Base-by-base conservation (phyloP, 2,113 vertebrate genomes). In the Oriolus oriolus region DNA sequence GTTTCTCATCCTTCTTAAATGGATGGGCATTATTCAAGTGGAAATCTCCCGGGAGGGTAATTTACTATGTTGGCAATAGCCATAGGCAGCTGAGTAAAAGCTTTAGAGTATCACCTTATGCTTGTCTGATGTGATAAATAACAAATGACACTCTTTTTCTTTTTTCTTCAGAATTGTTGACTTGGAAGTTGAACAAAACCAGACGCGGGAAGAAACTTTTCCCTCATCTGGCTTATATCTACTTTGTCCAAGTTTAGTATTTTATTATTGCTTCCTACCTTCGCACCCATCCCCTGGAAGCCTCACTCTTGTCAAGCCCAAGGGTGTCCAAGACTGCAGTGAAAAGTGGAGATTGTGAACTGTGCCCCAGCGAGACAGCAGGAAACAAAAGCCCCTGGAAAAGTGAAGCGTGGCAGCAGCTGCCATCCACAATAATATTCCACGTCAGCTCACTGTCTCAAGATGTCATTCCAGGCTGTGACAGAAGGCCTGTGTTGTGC, bases 131-230 rank as follows among this genome's bases (percentile, higher is more conserved):
- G n/a, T 23, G 28, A 56, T 95, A 84, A 86, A 78, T 90, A 63
- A 37, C 56, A 89, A 93, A 54, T 92, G 10, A 90, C 52, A 21
- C 13, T 57, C 37, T 31, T 88, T 83, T 91, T 64, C 13, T 53
- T 94, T 41, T 96, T 80, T 91, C 76, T 79, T 85, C 78, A 97
- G 96, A 85, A 69, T 81, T 66, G 35, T 59, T 69, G 35, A 68
- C 66, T 85, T 93, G 79, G 71, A 92, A 83, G 27, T 42, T 74
- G 50, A 92, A 68, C 47, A 77, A 88, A 70, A 77, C 57, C 56
- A 84, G 85, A 64, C 4, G 0, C 22, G 65, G 73, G 90, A 93
- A 70, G 89, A 96, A 50, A 44, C 26, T 65, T 35, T 95, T 96
- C 31, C 39, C 13, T 54, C 70, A 33, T 79, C 66, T 91, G 91